These are phyloP conservation scores for Ploceus nigricollis DNA, from an alignment of 2,113 vertebrate genomes.

Conservation along the genomic window DNA sequence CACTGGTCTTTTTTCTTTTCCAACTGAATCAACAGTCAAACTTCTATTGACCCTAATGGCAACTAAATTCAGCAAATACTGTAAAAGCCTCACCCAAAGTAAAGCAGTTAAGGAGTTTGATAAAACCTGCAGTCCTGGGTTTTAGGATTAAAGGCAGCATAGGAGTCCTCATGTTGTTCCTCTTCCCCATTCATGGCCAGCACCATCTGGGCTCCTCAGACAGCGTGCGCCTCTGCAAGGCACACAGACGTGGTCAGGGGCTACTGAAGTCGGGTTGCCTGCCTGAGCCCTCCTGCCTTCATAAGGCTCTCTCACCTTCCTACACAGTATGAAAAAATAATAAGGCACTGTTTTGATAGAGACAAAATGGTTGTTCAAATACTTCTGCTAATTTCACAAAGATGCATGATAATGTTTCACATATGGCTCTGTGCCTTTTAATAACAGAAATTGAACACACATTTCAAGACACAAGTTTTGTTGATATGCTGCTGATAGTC, in stretches of 20 bases:
- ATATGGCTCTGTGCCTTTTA: constrained; percentile 77
- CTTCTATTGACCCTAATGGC: neutral
- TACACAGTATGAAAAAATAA: constrained; percentile 38
- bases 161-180: neutral
- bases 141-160: neutral
- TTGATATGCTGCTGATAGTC: constrained; percentile 78
- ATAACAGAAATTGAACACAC: constrained; percentile 81
- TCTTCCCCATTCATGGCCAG: neutral
- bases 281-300: neutral
- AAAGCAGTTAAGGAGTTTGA: neutral
- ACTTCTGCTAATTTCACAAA: constrained; percentile 80
- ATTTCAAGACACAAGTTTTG: constrained; percentile 76
- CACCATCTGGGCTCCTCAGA: neutral
- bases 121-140: neutral
- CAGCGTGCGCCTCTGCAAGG: neutral
- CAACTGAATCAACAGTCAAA: neutral
- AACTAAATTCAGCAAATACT: neutral
- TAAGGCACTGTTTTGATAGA: constrained; percentile 66
- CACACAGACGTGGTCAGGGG: neutral
- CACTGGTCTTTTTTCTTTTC: neutral
- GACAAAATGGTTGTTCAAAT: constrained; percentile 79
- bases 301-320: constrained; percentile 39
- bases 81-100: neutral
- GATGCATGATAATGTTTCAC: constrained; percentile 77
- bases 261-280: neutral